Base-by-base conservation (phyloP, 2,113 vertebrate species). In the Dolichallabes microphthalmus region DNA sequence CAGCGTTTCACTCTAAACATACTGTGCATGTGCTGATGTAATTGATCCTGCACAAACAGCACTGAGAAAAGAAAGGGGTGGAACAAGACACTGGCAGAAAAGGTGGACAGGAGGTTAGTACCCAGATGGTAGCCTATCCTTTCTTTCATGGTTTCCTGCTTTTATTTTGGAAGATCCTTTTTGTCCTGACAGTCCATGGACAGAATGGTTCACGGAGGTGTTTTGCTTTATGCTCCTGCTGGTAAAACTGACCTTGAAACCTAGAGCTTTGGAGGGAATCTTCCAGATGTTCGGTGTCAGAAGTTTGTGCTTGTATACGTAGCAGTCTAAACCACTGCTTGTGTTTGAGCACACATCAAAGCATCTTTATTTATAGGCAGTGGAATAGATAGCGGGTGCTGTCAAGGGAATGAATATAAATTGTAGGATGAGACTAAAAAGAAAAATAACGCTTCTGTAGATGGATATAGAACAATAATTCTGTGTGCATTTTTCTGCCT, bases 11-110 rank as follows among this genome's bases (percentile, higher is more conserved):
- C 86, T 89, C 84, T 78, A 92, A 92, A 92, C 88, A 89, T 60
- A 89, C 84, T 35, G 58, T 77, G 84, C 69, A 75, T 80, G 60
- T 87, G 84, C 85, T 86, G 57, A 80, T 90, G 91, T 92, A 91
- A 93, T 82, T 57, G 88, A 92, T 88, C 89, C 90, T 92, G 66
- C 12, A 85, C 88, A 91, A 92, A 92, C 90, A 87, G 89, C 85
- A 71, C 73, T 58, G 69, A 64, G 84, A 79, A 86, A 80, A 84
- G 88, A 60, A 63, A 85, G 80, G 82, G 88, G 32, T n/a, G 45
- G 63, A 80, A 74, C 3, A 74, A 50, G 39, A 74, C 55, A 64
- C 57, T 60, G 58, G 58, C 74, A 80, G 2, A 12, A 8, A 3
- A 39, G 45, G 35, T 63, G 69, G 45, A 76, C 39, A 50, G 20